Evolutionary conservation across 1,140 invertebrate species (phyloP).

Genomic region (Sarcophaga bullata): DNA sequence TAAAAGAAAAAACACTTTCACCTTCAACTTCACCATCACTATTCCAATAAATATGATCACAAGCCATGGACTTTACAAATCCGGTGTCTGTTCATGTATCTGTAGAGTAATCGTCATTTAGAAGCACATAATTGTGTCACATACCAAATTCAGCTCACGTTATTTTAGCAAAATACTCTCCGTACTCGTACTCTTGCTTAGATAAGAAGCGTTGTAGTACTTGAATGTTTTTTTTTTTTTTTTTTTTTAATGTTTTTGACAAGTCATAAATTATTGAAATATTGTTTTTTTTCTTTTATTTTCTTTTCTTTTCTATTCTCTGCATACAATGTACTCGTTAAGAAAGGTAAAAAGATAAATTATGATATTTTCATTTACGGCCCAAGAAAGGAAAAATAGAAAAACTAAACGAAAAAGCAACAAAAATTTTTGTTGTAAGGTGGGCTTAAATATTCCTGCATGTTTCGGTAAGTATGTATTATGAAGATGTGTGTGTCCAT

Average conservation of each 20-base stretch:
- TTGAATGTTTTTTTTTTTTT: no score
- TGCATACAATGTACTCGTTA: background rate
- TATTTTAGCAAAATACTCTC: background rate
- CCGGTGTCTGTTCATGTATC: background rate
- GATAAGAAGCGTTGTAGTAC: no score
- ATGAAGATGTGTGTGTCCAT: background rate
- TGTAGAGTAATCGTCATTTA: no score
- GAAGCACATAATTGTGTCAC: background rate
- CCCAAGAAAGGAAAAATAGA: background rate
- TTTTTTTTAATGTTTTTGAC: constrained; percentile 15
- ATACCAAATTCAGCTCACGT: constrained; percentile 7
- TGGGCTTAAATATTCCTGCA: background rate
- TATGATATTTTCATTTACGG: constrained; percentile 26
- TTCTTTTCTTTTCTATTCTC: background rate
- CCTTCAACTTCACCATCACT: background rate
- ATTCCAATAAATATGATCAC: background rate
- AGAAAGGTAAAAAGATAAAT: constrained; percentile 34
- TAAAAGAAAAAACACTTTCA: background rate
- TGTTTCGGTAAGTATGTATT: no score
- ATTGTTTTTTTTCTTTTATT: background rate
- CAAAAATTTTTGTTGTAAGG: background rate
- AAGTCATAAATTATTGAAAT: constrained; percentile 29
- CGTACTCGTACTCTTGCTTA: no score
- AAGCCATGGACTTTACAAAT: constrained; percentile 2
- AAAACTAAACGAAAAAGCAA: no score